Percentiles rank a stretch among this genome's conserved stretches.
Evolutionary conservation across 2,113 vertebrate genomes (phyloP).

Genomic region (Chrysemys picta): DNA sequence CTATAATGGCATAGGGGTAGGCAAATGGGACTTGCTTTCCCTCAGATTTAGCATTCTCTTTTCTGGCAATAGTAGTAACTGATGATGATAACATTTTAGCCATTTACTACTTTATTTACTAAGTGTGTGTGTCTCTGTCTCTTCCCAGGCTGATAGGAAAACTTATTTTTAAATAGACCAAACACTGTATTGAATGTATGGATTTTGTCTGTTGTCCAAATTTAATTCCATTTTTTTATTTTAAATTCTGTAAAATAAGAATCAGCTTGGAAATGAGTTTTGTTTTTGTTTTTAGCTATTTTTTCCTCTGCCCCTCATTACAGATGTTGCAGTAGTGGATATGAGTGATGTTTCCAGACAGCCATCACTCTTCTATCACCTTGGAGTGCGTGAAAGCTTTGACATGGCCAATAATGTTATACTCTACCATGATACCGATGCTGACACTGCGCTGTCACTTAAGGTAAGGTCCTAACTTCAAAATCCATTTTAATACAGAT

Average conservation of each 20-base stretch:
- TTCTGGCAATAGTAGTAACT: neutral
- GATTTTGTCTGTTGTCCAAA: neutral
- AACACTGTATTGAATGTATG: neutral
- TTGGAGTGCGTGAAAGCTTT: constrained; percentile 95
- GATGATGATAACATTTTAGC: neutral
- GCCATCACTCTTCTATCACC: constrained; percentile 94
- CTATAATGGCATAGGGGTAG: neutral
- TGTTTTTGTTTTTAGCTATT: neutral
- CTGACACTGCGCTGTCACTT: constrained; percentile 89
- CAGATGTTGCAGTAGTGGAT: constrained; percentile 96
- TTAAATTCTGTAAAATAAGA: neutral
- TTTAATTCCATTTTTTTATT: neutral
- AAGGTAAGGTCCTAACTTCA: constrained; percentile 83
- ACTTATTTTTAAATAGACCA: neutral
- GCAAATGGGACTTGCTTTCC: neutral
- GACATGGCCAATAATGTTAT: constrained; percentile 97
- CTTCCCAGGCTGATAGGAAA: neutral
- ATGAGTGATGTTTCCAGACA: constrained; percentile 94
- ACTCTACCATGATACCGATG: constrained; percentile 91
- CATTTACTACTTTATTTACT: neutral
- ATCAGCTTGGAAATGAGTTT: rapidly evolving
- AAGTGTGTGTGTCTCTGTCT: neutral
- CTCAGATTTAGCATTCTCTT: neutral
- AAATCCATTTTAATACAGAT: neutral
- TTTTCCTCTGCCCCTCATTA: neutral